A percentile compares a stretch with the other conserved stretches of the same genome.
Conservation (phyloP, 2,113 vertebrate species). For the Gallinago paraguaiae region DNA sequence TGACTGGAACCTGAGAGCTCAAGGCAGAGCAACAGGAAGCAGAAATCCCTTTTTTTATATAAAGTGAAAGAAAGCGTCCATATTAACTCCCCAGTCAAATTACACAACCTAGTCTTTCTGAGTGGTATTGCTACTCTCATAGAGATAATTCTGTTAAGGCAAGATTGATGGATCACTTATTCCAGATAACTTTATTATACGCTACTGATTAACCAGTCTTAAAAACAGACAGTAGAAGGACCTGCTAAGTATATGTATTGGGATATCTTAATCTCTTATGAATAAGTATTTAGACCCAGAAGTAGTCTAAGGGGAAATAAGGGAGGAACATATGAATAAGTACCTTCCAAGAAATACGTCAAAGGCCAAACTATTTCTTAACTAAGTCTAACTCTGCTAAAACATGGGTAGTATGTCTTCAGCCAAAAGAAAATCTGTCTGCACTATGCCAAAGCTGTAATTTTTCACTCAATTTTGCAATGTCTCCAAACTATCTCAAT, state of each 20-base stretch:
- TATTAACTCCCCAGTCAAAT: conserved; percentile 1
- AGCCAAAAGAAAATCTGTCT: neutral
- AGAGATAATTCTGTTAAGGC: neutral
- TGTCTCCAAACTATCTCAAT: accelerated
- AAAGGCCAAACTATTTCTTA: neutral
- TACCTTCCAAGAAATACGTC: neutral
- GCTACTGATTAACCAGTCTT: neutral
- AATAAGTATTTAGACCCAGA: neutral
- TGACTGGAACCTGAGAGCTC: neutral
- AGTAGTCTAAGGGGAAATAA: neutral
- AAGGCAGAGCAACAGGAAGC: neutral
- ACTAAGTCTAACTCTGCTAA: neutral
- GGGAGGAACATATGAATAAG: neutral
- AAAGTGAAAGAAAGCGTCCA: accelerated
- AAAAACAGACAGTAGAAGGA: neutral
- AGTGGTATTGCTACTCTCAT: neutral
- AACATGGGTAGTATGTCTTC: neutral
- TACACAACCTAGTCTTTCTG: neutral
- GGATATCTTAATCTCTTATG: neutral
- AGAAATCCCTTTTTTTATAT: neutral
- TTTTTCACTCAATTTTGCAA: neutral
- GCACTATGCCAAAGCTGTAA: neutral
- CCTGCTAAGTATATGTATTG: neutral
- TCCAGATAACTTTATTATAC: conserved; percentile 19
- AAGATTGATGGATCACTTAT: conserved; percentile 1